Evolutionary conservation across 2,797 vertebrate genomes (phyloP).

Genomic region (Petrocephalus schoutedeni): DNA sequence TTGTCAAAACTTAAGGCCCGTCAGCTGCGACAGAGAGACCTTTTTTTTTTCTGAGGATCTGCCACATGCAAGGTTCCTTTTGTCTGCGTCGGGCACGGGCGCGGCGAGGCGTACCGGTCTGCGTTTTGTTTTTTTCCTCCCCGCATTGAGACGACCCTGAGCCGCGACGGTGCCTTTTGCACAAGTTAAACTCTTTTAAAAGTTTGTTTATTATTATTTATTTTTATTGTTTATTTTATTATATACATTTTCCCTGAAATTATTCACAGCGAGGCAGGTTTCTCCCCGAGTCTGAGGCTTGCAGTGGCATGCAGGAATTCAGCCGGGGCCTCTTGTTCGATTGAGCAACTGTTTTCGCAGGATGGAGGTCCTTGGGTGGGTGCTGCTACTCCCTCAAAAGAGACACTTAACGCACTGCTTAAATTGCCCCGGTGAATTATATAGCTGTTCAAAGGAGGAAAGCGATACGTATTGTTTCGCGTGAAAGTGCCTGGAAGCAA

Average conservation of each 20-base stretch:
- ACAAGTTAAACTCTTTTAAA: slow-evolving; percentile 19
- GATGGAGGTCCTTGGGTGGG: not conserved
- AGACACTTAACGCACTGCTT: not conserved
- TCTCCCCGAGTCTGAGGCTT: slow-evolving; percentile 6
- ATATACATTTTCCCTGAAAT: slow-evolving; percentile 5
- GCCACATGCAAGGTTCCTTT: slow-evolving; percentile 7
- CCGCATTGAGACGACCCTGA: not conserved
- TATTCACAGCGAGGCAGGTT: slow-evolving; percentile 12
- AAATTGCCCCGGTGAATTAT: not conserved
- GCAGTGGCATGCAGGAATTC: not conserved
- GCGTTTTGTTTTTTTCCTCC: slow-evolving; percentile 4
- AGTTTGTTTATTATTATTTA: slow-evolving; percentile 19
- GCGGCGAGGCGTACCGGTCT: not conserved
- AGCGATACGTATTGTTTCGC: slow-evolving; percentile 4
- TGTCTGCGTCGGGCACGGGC: slow-evolving; percentile 11
- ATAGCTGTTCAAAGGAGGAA: not conserved
- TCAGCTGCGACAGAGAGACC: slow-evolving; percentile 18
- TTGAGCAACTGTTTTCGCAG: not conserved
- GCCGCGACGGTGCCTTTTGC: slow-evolving; percentile 15
- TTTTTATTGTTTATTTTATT: slow-evolving; percentile 22
- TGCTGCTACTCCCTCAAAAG: not conserved
- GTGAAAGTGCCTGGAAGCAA: not conserved
- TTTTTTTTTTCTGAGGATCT: not conserved
- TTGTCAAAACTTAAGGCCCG: slow-evolving; percentile 25
- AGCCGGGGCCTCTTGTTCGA: not conserved